Evolutionary conservation across 2,797 vertebrate genomes (phyloP), one percentile per base, ranked within the genome.

Genomic region (Platalea minor): DNA sequence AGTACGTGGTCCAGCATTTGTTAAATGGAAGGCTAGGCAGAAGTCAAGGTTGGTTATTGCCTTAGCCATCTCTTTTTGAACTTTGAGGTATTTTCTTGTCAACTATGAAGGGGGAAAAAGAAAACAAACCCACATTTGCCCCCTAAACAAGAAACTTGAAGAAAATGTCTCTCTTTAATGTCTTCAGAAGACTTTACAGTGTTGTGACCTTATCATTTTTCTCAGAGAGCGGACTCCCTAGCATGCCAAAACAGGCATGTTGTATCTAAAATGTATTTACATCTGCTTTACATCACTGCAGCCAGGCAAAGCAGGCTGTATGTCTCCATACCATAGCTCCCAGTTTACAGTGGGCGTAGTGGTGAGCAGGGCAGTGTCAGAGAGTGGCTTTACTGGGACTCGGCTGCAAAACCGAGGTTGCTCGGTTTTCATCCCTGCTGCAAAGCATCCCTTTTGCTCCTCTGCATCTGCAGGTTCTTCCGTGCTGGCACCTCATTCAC

Each of bases 1-100:
- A 0, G 1, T 13, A 23, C 0, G 0, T 12, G 37, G 33, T 43
- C 60, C 56, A 37, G 28, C 3, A 0, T 41, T 48, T 61, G 50
- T 8, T 68, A 3, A 10, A 3, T 13, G 15, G 43, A 51, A 13
- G 8, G 13, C 33, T 13, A 18, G 20, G 33, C 31, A 65, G 17
- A 37, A 39, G 17, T 5, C 51, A 9, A 60, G 70, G 31, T 24
- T 78, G 41, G 23, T 54, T 37, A 4, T 28, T 63, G 46, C 75
- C 45, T 45, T 46, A 41, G 9, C 31, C 0, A 0, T 29, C 76
- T 85, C 39, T 1, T 19, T 31, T n/a, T 65, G 70, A 43, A 11
- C 46, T 81, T 46, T 74, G 53, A 72, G 35, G 17, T 46, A 24
- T 31, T 54, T 73, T 31, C 60, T 39, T 86, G 59, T 35, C 33